phyloP scores from a whole-genome alignment of 2,113 vertebrate genomes.

The Corythoichthys haematopterus region DNA sequence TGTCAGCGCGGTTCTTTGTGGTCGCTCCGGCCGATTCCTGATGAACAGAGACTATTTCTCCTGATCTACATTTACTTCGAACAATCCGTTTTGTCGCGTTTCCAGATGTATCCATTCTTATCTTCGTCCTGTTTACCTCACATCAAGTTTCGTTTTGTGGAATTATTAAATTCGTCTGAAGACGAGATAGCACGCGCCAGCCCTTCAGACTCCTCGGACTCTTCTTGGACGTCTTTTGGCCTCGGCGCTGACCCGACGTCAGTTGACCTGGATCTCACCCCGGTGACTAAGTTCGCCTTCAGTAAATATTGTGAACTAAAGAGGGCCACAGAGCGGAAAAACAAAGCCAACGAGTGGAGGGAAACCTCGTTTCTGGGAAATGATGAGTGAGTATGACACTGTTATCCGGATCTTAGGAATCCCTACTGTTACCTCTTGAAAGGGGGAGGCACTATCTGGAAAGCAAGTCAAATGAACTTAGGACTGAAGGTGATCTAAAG shows the following conservation, averaged over 20 bases:
- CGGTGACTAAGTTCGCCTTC: conserved; percentile 11
- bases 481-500: not conserved
- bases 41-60: too few relatives aligned
- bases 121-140: not conserved
- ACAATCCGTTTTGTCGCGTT: not conserved
- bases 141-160: conserved; percentile 25
- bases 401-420: not conserved
- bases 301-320: conserved; percentile 5
- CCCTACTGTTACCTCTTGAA: not conserved
- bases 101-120: conserved; percentile 3
- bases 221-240: conserved; percentile 56
- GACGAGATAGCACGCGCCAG: conserved; percentile 32
- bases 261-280: conserved; percentile 45
- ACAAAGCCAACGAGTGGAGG: conserved; percentile 26
- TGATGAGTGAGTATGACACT: conserved; percentile 49
- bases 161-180: conserved; percentile 13
- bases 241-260: conserved; percentile 59
- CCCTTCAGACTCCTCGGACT: conserved; percentile 40
- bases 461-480: not conserved
- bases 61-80: not conserved
- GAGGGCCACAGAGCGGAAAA: not conserved
- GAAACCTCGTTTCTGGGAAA: conserved; percentile 61
- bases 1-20: not conserved
- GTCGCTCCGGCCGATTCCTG: not conserved
- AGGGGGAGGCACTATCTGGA: not conserved